A percentile compares a stretch with the other conserved stretches of the same genome.
Conservation (phyloP, 2,888 invertebrate species). For the Mythimna vitellina region DNA sequence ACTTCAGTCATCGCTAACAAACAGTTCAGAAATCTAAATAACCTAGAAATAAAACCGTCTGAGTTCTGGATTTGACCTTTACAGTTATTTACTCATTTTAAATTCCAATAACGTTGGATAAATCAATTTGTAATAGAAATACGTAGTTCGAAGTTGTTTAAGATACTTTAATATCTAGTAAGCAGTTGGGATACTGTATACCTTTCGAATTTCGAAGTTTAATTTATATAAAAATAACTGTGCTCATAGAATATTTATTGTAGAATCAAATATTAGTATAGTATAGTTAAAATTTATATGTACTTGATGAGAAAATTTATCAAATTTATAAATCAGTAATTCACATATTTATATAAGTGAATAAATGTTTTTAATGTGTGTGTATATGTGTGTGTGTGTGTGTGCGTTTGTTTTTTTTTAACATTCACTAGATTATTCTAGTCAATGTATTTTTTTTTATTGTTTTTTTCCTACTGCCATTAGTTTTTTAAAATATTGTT, state of each 20-base stretch:
- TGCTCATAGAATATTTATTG: background rate
- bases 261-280: background rate
- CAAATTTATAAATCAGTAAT: too few species aligned
- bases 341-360: too few species aligned
- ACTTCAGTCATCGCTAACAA: slow-evolving; percentile 15
- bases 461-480: too few species aligned
- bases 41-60: slow-evolving; percentile 21
- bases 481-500: too few species aligned
- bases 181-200: background rate
- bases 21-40: slow-evolving; percentile 31
- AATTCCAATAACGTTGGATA: slow-evolving; percentile 35
- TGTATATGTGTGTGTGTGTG: too few species aligned
- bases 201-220: slow-evolving; percentile 3
- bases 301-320: too few species aligned
- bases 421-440: too few species aligned
- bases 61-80: slow-evolving; percentile 16
- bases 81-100: slow-evolving; percentile 38
- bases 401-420: too few species aligned
- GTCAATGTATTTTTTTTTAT: too few species aligned
- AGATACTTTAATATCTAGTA: slow-evolving; percentile 11
- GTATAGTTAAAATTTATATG: too few species aligned
- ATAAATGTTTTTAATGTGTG: too few species aligned
- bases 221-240: background rate
- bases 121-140: slow-evolving; percentile 39
- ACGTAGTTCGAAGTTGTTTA: slow-evolving; percentile 6